These are phyloP conservation scores for Trissolcus brochymenae DNA, from an alignment of 2,888 invertebrate genomes.

Conservation along the genomic window DNA sequence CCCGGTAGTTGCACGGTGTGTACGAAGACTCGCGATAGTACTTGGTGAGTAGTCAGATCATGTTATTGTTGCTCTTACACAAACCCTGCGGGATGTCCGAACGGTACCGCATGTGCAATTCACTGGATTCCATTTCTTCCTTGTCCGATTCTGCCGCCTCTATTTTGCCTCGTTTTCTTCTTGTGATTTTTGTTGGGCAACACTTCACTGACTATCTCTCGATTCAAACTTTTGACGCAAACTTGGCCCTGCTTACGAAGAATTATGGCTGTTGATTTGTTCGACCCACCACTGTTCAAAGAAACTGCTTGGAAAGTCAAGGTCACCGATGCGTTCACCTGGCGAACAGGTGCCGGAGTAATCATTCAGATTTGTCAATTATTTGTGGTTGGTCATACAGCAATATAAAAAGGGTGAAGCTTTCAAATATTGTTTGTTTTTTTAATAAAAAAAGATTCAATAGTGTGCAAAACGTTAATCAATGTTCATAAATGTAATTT, in stretches of 20 bases:
- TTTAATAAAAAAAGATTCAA: too few relatives aligned
- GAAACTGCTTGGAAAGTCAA: conserved; percentile 44
- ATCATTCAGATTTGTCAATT: conserved; percentile 55
- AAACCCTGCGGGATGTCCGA: conserved; percentile 63
- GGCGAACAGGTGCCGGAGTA: conserved; percentile 46
- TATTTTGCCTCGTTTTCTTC: conserved; percentile 40
- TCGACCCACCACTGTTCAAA: conserved; percentile 61
- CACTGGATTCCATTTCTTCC: conserved; percentile 52
- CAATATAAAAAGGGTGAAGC: too few relatives aligned
- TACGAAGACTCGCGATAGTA: conserved; percentile 28
- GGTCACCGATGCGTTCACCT: conserved; percentile 48
- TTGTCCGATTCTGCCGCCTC: conserved; percentile 21
- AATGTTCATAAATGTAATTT: too few relatives aligned
- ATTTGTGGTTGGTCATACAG: conserved; percentile 17
- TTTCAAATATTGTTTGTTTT: too few relatives aligned
- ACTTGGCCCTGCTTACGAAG: conserved; percentile 66
- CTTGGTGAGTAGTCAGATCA: conserved; percentile 38
- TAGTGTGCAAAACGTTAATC: too few relatives aligned
- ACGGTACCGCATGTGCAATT: conserved; percentile 62
- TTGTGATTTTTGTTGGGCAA: conserved; percentile 59
- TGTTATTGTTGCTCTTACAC: conserved; percentile 63
- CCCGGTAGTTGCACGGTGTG: conserved; percentile 52
- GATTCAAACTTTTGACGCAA: conserved; percentile 58
- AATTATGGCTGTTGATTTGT: conserved; percentile 68
- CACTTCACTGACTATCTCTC: conserved; percentile 68